A percentile compares a stretch with the other conserved stretches of the same genome.
Evolutionary conservation across 2,797 vertebrate genomes (phyloP).

Genomic region (Myoxocephalus aenaeus): DNA sequence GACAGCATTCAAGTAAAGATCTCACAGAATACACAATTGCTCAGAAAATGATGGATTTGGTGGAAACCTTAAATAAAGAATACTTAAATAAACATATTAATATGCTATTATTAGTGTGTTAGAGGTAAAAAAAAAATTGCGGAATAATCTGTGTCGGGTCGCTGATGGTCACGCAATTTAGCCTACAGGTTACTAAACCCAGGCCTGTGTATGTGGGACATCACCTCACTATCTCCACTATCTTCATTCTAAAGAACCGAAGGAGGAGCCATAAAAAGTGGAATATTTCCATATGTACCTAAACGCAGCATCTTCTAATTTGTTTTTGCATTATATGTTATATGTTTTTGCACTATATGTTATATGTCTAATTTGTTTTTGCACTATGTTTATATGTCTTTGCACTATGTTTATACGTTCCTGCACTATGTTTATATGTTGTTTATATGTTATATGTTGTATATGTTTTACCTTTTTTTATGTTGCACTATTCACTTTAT

Average conservation of each 20-base stretch:
- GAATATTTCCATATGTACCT: slow-evolving; percentile 5
- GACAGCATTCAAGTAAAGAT: not conserved
- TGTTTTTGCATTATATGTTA: too few species aligned
- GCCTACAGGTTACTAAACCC: not conserved
- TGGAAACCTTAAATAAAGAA: not conserved
- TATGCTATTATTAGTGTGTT: not conserved
- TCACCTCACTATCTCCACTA: not conserved
- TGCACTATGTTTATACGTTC: too few species aligned
- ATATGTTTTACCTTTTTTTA: too few species aligned
- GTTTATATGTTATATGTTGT: too few species aligned
- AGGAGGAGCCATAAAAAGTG: not conserved
- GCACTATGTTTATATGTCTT: too few species aligned
- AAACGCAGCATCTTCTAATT: slow-evolving; percentile 40
- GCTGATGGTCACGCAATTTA: not conserved
- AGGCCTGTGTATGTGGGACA: not conserved
- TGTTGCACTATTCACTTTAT: too few species aligned
- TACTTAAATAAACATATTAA: not conserved
- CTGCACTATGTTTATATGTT: too few species aligned
- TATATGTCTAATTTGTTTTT: too few species aligned
- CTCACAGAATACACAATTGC: not conserved
- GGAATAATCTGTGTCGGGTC: not conserved
- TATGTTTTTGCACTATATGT: too few species aligned
- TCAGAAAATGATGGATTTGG: not conserved
- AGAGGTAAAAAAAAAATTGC: not conserved
- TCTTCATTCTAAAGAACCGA: not conserved